Conservation (phyloP, 2,113 vertebrate species). For the Syngnathus typhle region DNA sequence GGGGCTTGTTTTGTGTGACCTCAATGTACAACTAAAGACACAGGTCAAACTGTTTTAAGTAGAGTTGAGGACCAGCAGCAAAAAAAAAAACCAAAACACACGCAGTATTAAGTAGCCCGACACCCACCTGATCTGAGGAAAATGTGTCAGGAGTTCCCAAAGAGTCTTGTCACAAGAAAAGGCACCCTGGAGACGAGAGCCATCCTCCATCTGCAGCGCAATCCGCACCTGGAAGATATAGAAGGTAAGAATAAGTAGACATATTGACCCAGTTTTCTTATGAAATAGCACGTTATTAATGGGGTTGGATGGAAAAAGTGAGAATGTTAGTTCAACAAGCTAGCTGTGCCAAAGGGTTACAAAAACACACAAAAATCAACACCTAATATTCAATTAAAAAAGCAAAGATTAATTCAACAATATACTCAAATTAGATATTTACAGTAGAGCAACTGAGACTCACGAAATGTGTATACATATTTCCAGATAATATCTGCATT, state of each 20-base stretch:
- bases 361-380: not conserved
- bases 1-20: no score
- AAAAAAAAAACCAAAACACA: not conserved
- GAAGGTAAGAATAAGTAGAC: not conserved
- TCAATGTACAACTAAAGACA: no score
- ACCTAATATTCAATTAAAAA: not conserved
- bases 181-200: conserved; percentile 79
- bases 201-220: conserved; percentile 84
- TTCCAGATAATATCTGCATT: no score
- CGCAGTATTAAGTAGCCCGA: not conserved
- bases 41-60: not conserved
- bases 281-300: not conserved
- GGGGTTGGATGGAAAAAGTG: not conserved
- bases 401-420: not conserved
- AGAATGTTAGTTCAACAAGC: not conserved
- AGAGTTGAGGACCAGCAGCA: not conserved
- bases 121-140: conserved; percentile 81
- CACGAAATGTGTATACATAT: not conserved
- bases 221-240: conserved; percentile 75
- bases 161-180: conserved; percentile 80
- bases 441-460: no score
- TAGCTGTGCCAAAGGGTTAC: not conserved
- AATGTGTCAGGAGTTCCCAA: conserved; percentile 86
- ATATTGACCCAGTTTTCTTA: no score
- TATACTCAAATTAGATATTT: not conserved